phyloP scores from a whole-genome alignment of 2,113 vertebrate species.

The Puffinus mauretanicus region DNA sequence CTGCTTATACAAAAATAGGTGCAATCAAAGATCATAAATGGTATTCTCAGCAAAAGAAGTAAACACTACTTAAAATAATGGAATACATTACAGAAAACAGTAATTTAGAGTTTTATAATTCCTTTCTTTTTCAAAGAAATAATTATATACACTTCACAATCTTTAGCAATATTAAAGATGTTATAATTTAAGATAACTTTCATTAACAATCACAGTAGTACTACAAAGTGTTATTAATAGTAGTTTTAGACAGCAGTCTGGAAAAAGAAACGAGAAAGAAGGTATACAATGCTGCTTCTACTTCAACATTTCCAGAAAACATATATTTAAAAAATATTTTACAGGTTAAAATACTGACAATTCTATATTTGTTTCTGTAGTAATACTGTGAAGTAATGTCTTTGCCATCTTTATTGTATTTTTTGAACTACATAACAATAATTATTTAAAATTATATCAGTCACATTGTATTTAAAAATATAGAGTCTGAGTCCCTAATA shows the following conservation, averaged over 20 bases:
- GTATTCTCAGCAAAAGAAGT: conserved; percentile 43
- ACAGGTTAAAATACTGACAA: conserved; percentile 69
- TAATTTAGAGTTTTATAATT: conserved; percentile 66
- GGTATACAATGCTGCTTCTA: neutral
- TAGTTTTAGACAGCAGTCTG: conserved; percentile 29
- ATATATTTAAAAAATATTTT: conserved; percentile 68
- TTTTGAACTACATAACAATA: conserved; percentile 64
- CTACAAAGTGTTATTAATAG: conserved; percentile 59
- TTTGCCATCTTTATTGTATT: conserved; percentile 58
- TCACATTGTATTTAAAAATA: conserved; percentile 42
- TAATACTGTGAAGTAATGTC: conserved; percentile 63
- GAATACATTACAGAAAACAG: conserved; percentile 47
- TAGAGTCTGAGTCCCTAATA: conserved; percentile 50
- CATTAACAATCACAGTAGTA: conserved; percentile 65
- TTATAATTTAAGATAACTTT: conserved; percentile 59
- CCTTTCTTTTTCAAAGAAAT: conserved; percentile 61
- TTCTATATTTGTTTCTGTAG: conserved; percentile 69
- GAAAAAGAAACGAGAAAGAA: conserved; percentile 49
- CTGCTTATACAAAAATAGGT: neutral
- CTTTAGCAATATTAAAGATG: conserved; percentile 62
- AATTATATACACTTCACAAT: conserved; percentile 61
- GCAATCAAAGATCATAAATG: conserved; percentile 1
- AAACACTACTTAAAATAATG: conserved; percentile 53
- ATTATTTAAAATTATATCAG: conserved; percentile 70
- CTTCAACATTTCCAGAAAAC: conserved; percentile 55